A percentile compares a stretch with the other conserved stretches of the same genome.
Evolutionary conservation across 2,888 invertebrate genomes (phyloP).

Genomic region (Lamellibrachia columna): DNA sequence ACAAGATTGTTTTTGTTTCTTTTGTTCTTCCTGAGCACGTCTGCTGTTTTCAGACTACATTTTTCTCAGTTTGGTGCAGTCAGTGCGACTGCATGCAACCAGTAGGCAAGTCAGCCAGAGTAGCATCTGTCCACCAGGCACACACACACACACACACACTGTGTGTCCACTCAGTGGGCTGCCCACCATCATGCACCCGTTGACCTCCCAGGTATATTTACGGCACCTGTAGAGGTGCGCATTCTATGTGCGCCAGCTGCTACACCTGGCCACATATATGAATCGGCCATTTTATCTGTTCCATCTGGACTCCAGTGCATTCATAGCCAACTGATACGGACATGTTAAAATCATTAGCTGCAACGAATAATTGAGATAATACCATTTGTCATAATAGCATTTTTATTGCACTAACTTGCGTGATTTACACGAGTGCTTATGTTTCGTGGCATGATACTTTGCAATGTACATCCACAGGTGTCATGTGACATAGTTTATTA

Average conservation of each 20-base stretch:
- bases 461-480: neutral
- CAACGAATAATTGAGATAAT: neutral
- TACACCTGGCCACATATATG: neutral
- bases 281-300: neutral
- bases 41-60: neutral
- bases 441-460: neutral
- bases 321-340: neutral
- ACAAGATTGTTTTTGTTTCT: neutral
- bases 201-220: neutral
- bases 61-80: neutral
- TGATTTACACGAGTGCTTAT: neutral
- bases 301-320: neutral
- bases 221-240: neutral
- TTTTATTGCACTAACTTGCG: neutral
- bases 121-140: constrained; percentile 5
- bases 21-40: neutral
- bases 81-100: neutral
- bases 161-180: neutral
- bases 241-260: neutral
- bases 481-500: neutral
- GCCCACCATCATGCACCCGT: neutral
- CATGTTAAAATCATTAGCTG: neutral
- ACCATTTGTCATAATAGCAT: neutral
- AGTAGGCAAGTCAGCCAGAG: neutral
- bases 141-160: neutral